Evolutionary conservation across 1,140 invertebrate genomes (phyloP).

Genomic region (Samia ricini): DNA sequence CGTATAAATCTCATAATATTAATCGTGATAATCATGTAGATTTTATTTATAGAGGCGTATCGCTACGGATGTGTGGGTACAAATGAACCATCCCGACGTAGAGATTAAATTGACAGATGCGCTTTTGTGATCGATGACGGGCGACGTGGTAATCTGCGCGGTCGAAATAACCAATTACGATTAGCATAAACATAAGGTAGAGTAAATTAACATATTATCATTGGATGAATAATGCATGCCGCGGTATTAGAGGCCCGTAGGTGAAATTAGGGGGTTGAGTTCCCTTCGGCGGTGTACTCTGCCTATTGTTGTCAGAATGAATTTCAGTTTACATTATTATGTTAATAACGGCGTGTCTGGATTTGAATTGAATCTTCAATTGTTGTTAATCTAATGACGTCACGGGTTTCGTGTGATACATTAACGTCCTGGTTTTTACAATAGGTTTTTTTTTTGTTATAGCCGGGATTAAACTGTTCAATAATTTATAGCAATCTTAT

Average conservation of each 20-base stretch:
- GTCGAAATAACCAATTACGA: constrained; percentile 74
- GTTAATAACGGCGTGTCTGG: constrained; percentile 22
- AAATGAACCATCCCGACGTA: constrained; percentile 24
- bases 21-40: constrained; percentile 39
- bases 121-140: constrained; percentile 44
- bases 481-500: too few species aligned
- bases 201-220: constrained; percentile 70
- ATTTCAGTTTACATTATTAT: constrained; percentile 34
- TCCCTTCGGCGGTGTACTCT: constrained; percentile 30
- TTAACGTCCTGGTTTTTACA: too few species aligned
- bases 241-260: constrained; percentile 43
- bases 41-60: constrained; percentile 31
- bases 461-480: too few species aligned
- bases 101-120: constrained; percentile 50
- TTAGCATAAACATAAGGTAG: constrained; percentile 74
- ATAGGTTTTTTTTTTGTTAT: too few species aligned
- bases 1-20: constrained; percentile 37
- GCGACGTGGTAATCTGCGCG: constrained; percentile 46
- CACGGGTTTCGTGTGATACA: background rate
- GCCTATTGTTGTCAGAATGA: constrained; percentile 34
- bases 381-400: background rate
- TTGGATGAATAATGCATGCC: constrained; percentile 64
- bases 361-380: background rate
- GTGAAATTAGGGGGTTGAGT: constrained; percentile 53
- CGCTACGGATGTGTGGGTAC: constrained; percentile 13